These are phyloP conservation scores for Ispidina picta DNA, from an alignment of 2,797 vertebrate species.

Conservation along the genomic window DNA sequence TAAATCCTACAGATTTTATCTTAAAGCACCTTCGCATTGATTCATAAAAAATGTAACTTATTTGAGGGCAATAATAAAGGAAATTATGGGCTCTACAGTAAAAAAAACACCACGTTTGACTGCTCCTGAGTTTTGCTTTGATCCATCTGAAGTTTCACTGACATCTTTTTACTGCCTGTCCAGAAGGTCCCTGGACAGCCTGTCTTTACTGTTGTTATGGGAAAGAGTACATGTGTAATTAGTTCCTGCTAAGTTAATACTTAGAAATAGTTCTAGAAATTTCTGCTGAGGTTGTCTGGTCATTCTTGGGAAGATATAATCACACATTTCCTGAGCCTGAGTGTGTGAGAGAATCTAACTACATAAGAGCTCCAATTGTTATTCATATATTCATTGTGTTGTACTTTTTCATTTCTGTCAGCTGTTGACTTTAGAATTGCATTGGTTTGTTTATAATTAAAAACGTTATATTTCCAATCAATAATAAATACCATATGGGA, in stretches of 20 bases:
- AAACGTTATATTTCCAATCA: conserved; percentile 55
- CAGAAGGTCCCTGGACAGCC: not conserved
- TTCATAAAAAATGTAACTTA: not conserved
- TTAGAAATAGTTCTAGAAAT: not conserved
- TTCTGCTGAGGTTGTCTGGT: not conserved
- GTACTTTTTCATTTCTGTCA: conserved; percentile 43
- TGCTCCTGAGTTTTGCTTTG: not conserved
- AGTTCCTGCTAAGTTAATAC: not conserved
- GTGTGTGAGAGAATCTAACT: not conserved
- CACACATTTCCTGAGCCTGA: not conserved
- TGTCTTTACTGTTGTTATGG: not conserved
- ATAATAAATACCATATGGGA: conserved; percentile 52
- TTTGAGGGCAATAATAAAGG: not conserved
- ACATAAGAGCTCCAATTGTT: not conserved
- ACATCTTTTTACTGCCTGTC: not conserved
- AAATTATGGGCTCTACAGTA: not conserved
- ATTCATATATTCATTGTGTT: conserved; percentile 64
- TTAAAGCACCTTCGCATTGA: not conserved
- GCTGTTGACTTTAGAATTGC: conserved; percentile 60
- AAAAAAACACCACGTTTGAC: not conserved
- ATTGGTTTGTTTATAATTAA: conserved; percentile 58
- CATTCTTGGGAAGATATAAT: not conserved
- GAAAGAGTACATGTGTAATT: not conserved
- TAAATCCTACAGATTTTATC: not conserved
- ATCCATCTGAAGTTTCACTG: not conserved